Percentiles rank a stretch among this genome's conserved stretches.
phyloP scores from a whole-genome alignment of 2,113 vertebrate genomes.

The Phodopus roborovskii region DNA sequence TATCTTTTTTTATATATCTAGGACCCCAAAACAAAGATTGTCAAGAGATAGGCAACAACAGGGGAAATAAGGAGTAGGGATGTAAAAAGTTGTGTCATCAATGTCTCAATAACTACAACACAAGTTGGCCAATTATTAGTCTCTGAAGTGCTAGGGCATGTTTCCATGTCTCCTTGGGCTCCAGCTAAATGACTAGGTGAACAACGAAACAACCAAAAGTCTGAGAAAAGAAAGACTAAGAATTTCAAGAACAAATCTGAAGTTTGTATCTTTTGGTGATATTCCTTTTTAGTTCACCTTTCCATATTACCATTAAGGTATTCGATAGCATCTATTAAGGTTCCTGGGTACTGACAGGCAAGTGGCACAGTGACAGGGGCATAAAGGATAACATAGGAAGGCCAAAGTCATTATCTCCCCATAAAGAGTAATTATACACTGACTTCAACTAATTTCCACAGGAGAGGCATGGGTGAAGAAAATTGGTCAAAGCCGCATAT shows the following conservation, averaged over 20 bases:
- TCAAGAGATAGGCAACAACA: slow-evolving; percentile 34
- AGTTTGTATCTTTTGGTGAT: slow-evolving; percentile 63
- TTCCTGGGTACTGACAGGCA: slow-evolving; percentile 47
- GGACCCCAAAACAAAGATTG: slow-evolving; percentile 46
- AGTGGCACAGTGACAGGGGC: slow-evolving; percentile 44
- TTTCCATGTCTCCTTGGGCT: not conserved
- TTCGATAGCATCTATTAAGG: slow-evolving; percentile 47
- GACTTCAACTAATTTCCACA: slow-evolving; percentile 63
- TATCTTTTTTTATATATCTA: slow-evolving; percentile 33
- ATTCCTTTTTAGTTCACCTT: slow-evolving; percentile 56
- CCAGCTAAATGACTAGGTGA: not conserved
- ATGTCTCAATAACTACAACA: slow-evolving; percentile 16
- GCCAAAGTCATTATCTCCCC: slow-evolving; percentile 57
- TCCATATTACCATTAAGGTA: too few species aligned
- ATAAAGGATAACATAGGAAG: slow-evolving; percentile 49
- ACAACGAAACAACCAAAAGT: slow-evolving; percentile 34
- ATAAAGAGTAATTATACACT: slow-evolving; percentile 34
- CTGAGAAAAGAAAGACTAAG: not conserved
- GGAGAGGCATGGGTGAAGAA: slow-evolving; percentile 14
- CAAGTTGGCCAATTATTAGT: slow-evolving; percentile 25
- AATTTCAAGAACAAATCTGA: not conserved
- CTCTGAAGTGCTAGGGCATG: slow-evolving; percentile 52
- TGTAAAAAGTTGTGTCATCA: slow-evolving; percentile 39
- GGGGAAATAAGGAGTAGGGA: slow-evolving; percentile 56
- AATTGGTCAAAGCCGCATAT: slow-evolving; percentile 53